Conservation (phyloP, 2,888 invertebrate species). For the Drosophila antonietae region DNA sequence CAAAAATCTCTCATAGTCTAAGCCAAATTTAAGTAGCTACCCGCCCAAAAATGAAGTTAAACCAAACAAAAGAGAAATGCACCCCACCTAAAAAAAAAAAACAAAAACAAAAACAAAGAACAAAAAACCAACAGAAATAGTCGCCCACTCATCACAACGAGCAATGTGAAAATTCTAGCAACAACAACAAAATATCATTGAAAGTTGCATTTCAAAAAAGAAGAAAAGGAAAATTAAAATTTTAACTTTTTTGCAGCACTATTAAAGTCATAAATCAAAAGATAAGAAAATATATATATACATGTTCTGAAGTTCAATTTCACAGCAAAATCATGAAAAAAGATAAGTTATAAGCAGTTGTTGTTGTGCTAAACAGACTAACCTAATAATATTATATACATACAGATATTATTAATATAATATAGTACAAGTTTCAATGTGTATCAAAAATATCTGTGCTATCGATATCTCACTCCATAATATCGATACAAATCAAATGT, state of each 20-base stretch:
- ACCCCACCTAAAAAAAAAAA: slow-evolving; percentile 41
- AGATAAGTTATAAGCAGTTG: neutral
- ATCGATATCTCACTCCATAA: neutral
- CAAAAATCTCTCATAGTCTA: slow-evolving; percentile 63
- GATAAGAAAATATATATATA: too few species aligned
- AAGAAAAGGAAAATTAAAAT: neutral
- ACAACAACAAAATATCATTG: slow-evolving; percentile 9
- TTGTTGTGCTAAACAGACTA: neutral
- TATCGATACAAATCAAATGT: neutral
- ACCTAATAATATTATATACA: neutral
- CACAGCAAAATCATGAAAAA: neutral
- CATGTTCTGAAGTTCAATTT: neutral
- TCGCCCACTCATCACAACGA: slow-evolving; percentile 8
- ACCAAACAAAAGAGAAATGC: slow-evolving; percentile 29
- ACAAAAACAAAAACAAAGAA: neutral
- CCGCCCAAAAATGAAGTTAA: slow-evolving; percentile 45
- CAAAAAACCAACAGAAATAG: neutral
- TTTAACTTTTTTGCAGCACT: neutral
- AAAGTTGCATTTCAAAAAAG: slow-evolving; percentile 14
- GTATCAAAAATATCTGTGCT: neutral
- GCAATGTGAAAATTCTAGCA: slow-evolving; percentile 11
- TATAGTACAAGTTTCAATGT: neutral
- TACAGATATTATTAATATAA: neutral
- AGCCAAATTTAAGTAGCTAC: slow-evolving; percentile 44
- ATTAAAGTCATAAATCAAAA: slow-evolving; percentile 12